Conservation (phyloP, 2,888 invertebrate genomes). For the Ennomos quercinarius region DNA sequence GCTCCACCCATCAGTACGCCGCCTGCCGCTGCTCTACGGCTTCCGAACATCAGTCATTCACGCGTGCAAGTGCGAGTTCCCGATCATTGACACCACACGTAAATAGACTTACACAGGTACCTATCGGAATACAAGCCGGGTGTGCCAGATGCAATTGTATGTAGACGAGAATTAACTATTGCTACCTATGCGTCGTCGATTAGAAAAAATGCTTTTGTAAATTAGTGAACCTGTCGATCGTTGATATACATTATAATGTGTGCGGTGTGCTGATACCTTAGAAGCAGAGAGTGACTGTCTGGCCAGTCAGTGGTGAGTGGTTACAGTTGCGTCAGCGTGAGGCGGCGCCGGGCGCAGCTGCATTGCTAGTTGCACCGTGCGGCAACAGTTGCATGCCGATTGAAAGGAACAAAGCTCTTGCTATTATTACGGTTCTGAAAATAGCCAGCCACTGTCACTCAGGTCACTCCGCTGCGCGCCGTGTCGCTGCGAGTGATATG, state of each 20-base stretch:
- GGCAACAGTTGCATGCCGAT: conserved; percentile 1
- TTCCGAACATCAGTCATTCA: background rate
- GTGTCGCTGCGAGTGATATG: conserved; percentile 1
- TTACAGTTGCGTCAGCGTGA: background rate
- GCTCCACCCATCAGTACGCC: background rate
- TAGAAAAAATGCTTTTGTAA: no score
- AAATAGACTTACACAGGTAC: background rate
- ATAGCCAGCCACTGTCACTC: conserved; percentile 11
- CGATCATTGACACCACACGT: conserved; percentile 7
- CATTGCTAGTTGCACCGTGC: background rate
- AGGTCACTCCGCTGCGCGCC: background rate
- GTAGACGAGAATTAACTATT: no score
- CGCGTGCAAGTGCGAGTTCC: background rate
- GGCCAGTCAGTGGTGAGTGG: no score
- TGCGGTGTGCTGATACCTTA: no score
- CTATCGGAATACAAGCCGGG: no score
- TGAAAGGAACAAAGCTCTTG: conserved; percentile 22
- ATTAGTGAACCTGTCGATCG: no score
- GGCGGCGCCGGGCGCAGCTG: background rate
- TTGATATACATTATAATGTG: no score
- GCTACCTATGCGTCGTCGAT: no score
- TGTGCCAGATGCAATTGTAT: no score
- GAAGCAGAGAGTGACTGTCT: no score
- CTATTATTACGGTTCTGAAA: conserved; percentile 27
- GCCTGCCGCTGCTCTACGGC: background rate